Percentiles rank a stretch among this genome's conserved stretches.
phyloP scores from a whole-genome alignment of 2,797 vertebrate species.

The Crenichthys baileyi region DNA sequence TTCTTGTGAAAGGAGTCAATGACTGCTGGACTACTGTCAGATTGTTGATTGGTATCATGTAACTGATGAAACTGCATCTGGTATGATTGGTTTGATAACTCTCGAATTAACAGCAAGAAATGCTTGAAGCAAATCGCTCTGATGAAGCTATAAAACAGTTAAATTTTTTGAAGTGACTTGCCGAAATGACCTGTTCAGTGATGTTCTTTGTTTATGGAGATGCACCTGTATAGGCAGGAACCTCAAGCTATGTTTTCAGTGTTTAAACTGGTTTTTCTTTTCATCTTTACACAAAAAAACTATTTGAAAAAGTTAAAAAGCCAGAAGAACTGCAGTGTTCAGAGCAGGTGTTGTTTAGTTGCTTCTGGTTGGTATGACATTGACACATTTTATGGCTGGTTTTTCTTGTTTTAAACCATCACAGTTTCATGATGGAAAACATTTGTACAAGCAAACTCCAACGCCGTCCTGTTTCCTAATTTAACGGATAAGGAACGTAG shows the following conservation, averaged over 20 bases:
- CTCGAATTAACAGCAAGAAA: background rate
- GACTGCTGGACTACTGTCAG: background rate
- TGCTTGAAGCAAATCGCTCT: background rate
- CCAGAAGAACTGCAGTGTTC: conserved; percentile 12
- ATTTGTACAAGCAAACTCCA: background rate
- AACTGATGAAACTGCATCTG: background rate
- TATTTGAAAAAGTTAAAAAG: conserved; percentile 14
- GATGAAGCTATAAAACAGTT: background rate
- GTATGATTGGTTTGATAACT: background rate
- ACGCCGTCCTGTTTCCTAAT: conserved; percentile 36
- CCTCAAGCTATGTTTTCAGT: conserved; percentile 17
- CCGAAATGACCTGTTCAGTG: background rate
- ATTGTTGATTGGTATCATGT: background rate
- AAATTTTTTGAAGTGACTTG: background rate
- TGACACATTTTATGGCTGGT: conserved; percentile 16
- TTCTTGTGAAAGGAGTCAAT: background rate
- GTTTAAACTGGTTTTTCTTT: conserved; percentile 26
- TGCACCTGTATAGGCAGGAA: conserved; percentile 21
- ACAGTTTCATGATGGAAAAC: background rate
- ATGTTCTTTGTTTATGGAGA: background rate
- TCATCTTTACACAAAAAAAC: conserved; percentile 1
- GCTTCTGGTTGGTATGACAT: conserved; percentile 29
- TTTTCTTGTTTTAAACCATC: conserved; percentile 8
- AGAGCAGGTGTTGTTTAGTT: conserved; percentile 23
- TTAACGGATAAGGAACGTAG: background rate